Percentiles rank a stretch among this genome's conserved stretches.
Conservation (phyloP, 1,140 invertebrate species). For the Aphaenogaster floridana region DNA sequence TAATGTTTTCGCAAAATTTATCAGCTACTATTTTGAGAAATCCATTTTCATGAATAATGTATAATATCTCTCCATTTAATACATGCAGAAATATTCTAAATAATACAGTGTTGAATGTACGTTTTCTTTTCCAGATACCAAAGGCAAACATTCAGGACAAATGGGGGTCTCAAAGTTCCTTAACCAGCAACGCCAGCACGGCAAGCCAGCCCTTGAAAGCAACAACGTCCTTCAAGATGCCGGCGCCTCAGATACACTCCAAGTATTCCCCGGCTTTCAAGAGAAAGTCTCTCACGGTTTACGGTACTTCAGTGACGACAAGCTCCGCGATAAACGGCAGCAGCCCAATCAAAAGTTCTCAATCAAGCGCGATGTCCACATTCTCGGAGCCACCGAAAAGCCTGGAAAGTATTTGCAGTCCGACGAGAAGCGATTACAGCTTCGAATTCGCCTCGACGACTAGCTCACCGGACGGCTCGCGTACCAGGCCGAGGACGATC, state of each 20-base stretch:
- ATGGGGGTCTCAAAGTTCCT: conserved; percentile 83
- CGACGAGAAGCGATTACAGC: conserved; percentile 87
- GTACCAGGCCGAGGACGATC: conserved; percentile 61
- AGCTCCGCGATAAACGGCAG: conserved; percentile 83
- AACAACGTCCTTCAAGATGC: conserved; percentile 83
- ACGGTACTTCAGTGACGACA: conserved; percentile 85
- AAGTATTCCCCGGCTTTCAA: conserved; percentile 95
- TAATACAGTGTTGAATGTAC: not conserved
- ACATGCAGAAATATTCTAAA: not conserved
- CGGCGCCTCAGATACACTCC: conserved; percentile 87
- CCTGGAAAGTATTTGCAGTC: conserved; percentile 89
- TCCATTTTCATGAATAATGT: not conserved
- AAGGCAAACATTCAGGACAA: conserved; percentile 82
- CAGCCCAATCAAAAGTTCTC: conserved; percentile 64
- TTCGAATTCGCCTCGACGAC: conserved; percentile 85
- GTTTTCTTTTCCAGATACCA: conserved; percentile 69
- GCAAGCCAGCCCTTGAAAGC: conserved; percentile 78
- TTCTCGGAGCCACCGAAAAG: conserved; percentile 87
- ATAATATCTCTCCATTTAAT: not conserved
- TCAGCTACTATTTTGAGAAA: not conserved
- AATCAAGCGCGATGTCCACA: conserved; percentile 37
- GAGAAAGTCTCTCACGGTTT: conserved; percentile 91
- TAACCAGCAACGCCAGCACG: conserved; percentile 81
- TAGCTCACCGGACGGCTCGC: conserved; percentile 79
- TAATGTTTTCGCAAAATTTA: not conserved